Evolutionary conservation across 2,113 vertebrate species (phyloP), one percentile per base, ranked within the genome.

Genomic region (Promerops cafer): DNA sequence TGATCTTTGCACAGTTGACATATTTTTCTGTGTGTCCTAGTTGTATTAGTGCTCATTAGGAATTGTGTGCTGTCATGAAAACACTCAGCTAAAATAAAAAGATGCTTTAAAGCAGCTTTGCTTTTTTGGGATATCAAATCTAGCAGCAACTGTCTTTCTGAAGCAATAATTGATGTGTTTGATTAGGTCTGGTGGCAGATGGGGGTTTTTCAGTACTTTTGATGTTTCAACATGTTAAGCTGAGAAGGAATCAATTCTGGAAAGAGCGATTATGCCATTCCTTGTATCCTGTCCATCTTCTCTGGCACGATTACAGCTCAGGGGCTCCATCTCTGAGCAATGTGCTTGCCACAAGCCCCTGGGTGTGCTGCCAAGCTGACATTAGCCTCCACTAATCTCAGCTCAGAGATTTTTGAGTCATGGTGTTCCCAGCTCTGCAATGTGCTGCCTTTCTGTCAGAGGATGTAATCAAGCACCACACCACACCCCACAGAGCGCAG

Each of bases 171-270:
- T 91, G 84, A 92, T 80, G 93, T 50, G 45, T 93, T 95, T 95
- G 90, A 93, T 93, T 84, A 89, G 91, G 81, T 95, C 89, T 80
- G 91, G 54, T 82, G 92, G 94, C 90, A 95, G 91, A 91, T 79
- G 78, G 81, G 24, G 30, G 0, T 56, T 92, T 90, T 91, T 63
- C 50, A 70, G 87, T 61, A 35, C 71, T 77, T 95, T 26, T 83
- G 82, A 82, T 88, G 60, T 80, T 96, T 80, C 88, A 71, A 87
- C 85, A 61, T 26, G 79, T 27, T 83, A 77, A 94, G 75, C 84
- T 63, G 85, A 74, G 78, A 61, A 91, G 66, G 87, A 93, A 80
- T 57, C 75, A 64, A 50, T 76, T 83, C 78, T 85, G 83, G 69
- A 27, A 77, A 53, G 81, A 50, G 74, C 2, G 6, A 80, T 85